A percentile compares a stretch with the other conserved stretches of the same genome.
Evolutionary conservation across 2,797 vertebrate genomes (phyloP).

Genomic region (Myotis planiceps): DNA sequence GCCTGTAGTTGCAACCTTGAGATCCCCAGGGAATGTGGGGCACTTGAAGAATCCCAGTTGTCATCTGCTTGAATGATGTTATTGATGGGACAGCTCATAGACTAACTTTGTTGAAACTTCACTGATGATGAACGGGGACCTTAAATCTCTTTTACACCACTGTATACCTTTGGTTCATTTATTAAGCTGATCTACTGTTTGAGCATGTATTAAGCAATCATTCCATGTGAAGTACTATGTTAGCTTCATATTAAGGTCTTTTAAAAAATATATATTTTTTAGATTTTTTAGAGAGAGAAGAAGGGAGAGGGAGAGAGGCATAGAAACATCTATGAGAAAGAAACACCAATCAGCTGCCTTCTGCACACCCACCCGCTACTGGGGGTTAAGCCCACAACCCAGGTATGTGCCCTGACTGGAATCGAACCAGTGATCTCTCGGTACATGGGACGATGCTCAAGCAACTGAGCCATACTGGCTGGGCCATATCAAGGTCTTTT

Average conservation of each 20-base stretch:
- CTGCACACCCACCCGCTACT: no score
- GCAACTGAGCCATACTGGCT: no score
- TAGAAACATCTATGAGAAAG: no score
- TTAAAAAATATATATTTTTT: neutral
- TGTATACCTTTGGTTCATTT: neutral
- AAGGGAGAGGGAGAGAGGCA: no score
- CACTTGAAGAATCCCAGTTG: slow-evolving; percentile 30
- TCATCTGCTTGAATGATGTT: neutral
- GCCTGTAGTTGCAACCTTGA: neutral
- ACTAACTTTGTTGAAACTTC: neutral
- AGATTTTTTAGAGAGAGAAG: no score
- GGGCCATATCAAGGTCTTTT: neutral
- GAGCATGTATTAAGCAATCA: slow-evolving; percentile 12
- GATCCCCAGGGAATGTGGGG: neutral
- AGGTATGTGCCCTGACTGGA: no score
- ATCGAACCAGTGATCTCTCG: no score
- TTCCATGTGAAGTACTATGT: neutral
- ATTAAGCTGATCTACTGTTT: neutral
- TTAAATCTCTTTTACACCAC: neutral
- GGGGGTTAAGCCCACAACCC: no score
- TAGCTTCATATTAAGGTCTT: slow-evolving; percentile 11
- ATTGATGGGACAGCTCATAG: neutral
- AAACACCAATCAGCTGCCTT: no score
- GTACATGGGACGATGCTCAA: no score
- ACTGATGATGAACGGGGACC: neutral